A percentile compares a stretch with the other conserved stretches of the same genome.
These are phyloP conservation scores for Tipula vernalis DNA, from an alignment of 2,888 invertebrate genomes.

Conservation along the genomic window DNA sequence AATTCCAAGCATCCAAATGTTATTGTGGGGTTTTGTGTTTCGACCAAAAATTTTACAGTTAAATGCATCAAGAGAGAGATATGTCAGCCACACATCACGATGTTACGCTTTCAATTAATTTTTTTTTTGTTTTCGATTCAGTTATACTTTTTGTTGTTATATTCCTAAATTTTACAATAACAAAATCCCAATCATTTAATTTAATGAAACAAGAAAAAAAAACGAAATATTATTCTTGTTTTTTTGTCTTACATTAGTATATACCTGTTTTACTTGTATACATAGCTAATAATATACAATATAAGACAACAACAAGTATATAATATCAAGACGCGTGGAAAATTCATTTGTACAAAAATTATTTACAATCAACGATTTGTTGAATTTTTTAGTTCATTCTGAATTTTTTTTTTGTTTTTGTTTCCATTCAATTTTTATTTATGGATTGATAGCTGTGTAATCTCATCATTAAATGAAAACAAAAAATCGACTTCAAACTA, in stretches of 20 bases:
- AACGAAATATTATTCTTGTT: neutral
- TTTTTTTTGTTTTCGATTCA: neutral
- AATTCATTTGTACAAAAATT: neutral
- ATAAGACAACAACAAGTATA: neutral
- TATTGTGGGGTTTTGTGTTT: neutral
- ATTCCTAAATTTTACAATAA: neutral
- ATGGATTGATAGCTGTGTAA: slow-evolving; percentile 4
- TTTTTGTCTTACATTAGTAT: neutral
- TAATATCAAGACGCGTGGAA: slow-evolving; percentile 4
- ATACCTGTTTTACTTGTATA: neutral
- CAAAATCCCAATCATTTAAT: neutral
- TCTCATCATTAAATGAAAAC: neutral
- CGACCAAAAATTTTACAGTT: neutral
- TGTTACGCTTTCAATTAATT: slow-evolving; percentile 4
- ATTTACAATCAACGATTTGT: slow-evolving; percentile 4
- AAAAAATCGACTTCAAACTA: neutral
- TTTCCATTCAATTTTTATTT: neutral
- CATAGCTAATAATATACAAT: neutral
- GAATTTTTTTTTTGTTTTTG: neutral
- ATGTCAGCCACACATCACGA: slow-evolving; percentile 4
- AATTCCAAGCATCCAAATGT: neutral
- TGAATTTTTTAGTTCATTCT: neutral
- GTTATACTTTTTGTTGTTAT: neutral
- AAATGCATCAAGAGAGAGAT: neutral
- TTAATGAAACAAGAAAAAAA: neutral